Base-by-base conservation (phyloP, 64 coral and sea anemone genomes). In the Catalaphyllia jardinei region DNA sequence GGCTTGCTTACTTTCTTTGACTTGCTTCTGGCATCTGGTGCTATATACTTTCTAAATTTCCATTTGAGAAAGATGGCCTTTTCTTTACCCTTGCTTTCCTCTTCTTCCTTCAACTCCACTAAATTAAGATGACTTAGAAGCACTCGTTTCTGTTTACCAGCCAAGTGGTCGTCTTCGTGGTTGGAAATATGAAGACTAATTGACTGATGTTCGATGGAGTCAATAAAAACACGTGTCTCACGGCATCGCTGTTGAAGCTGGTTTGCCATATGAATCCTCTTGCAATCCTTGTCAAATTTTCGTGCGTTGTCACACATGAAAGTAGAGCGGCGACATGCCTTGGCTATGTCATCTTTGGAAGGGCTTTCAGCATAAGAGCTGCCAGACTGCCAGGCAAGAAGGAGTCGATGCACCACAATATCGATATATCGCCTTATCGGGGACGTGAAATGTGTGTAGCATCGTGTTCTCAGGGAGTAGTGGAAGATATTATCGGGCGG, bases 381-480 rank as follows among this genome's bases (percentile, higher is more conserved):
- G 38, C 29, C 38, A 18, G n/a, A 49, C 29, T 73, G 15, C 74
- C 60, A 67, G 80, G 28, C 62, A 87, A 91, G 71, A 39, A 89
- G 60, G 8, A 77, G 60, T 16, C 96, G 92, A 77, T 98, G 96
- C 2, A 98, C 93, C 20, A 86, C 80, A 65, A 98, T 92, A 76
- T 98, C 96, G 19, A 92, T 90, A 33, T 94, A 98, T 19, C 96
- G 90, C 15, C 96, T 79, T 50, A 98, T 98, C 17, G 96, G 96
- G 15, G 96, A 98, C 22, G 96, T 98, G 67, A 98, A 98, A 18
- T 93, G 77, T 15, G 86, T 91, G 35, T 98, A 95, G 28, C 80
- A 71, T 15, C 85, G 63, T 15, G 90, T 72, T 24, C 96, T 79
- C 33, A 98, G 90, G 10, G 89, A 92, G 31, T 88, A 81, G 85